Base-by-base conservation (phyloP, 2,797 vertebrate species). In the Calcarius lapponicus region DNA sequence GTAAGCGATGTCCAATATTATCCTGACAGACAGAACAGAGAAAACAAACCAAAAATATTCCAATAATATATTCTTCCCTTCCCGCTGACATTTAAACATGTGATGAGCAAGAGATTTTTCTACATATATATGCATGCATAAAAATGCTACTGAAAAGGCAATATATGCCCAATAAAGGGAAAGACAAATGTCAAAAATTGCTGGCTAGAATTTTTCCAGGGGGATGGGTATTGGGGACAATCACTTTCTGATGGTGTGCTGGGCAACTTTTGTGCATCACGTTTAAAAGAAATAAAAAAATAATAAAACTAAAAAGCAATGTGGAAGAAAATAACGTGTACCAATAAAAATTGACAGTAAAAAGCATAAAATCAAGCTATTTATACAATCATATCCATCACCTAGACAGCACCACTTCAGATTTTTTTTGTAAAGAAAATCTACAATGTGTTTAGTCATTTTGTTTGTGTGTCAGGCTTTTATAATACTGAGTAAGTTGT, bases 41-140 rank as follows among this genome's bases (percentile, higher is more conserved):
- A 99, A 98, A 99, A 98, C 98, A 98, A 99, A 99, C 99, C 99
- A 99, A 99, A 99, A 99, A 99, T 99, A 99, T 99, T 99, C 99
- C 99, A 99, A 99, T 99, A 99, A 99, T 99, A 99, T 99, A 99
- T 99, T 98, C 98, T 98, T 98, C 99, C 98, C 98, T 98, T 98
- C 98, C 98, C 97, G 48, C 97, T 97, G 96, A 97, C 96, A 98
- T 96, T 97, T 97, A 97, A 97, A 97, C 97, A 97, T 79, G 96
- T 97, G 97, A 97, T 97, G 97, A 98, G 97, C 97, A 98, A 98
- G 98, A 98, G 97, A 98, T 98, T 87, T 97, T 88, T 97, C 97
- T 98, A 98, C 96, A 98, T 97, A 98, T 66, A 96, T 96, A 98
- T 70, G 98, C 98, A 99, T 98, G 98, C 98, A 99, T 98, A 98